Evolutionary conservation across 1,140 invertebrate genomes (phyloP), one percentile per base, ranked within the genome.

Genomic region (Leptoteleia sp.): DNA sequence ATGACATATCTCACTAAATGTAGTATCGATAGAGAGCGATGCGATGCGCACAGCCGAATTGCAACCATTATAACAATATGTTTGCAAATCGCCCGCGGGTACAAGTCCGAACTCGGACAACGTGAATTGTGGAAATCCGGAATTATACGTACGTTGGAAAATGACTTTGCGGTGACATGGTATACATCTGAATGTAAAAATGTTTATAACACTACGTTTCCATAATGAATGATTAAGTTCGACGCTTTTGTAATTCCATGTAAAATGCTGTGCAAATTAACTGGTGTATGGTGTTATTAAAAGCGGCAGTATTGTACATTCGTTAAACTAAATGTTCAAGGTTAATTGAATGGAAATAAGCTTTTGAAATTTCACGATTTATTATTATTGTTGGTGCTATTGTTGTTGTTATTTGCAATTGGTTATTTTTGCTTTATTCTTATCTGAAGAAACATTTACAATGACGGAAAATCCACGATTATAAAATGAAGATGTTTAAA

Each of bases 31-130:
- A 52, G 54, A 64, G 59, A 76, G 52, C 61, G 62, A 47, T 55
- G 61, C 68, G 13, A 50, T 62, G 54, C 68, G 48, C 64, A 67
- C 55, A 70, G 42, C 57, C 61, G 68, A 72, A 72, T 55, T 45
- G 45, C 55, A 62, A 27, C 57, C 76, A 73, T 62, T 79, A 70
- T 78, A 79, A 79, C 76, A 79, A 79, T 79, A 79, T 79, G 76
- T 79, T 67, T 72, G 76, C 62, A 72, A 79, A 72, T 68, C 47
- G 68, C 76, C 62, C 64, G 73, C 64, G 64, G 57, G 76, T 64
- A 57, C 55, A 50, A 62, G 48, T 55, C 43, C 31, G 22, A 73
- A 57, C 50, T 54, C 70, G 76, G 57, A 73, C 76, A 79, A 79
- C 64, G 57, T 79, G 64, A 79, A 79, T 70, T 79, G 76, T 79